Evolutionary conservation across 2,797 vertebrate genomes (phyloP), one percentile per base, ranked within the genome.

Genomic region (Distichodus sexfasciatus): DNA sequence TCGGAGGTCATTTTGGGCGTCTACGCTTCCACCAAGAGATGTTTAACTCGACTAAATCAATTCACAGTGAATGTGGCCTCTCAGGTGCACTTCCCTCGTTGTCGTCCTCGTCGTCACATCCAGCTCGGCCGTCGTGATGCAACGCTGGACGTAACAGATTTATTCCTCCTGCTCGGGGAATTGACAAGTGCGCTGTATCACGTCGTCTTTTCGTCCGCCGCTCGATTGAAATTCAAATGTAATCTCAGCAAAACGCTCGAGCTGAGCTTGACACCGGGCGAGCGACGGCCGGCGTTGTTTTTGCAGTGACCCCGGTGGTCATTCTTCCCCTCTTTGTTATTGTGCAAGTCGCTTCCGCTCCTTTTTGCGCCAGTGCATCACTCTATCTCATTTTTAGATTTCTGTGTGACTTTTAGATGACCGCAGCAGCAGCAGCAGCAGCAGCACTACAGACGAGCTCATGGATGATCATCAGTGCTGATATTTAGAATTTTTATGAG

Each of bases 231-330:
- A 63, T 66, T 71, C 44, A 58, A 59, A 38, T 67, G 15, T 33
- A 65, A 60, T 70, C 57, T 40, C 47, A 26, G 58, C 28, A 29
- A 70, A 70, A 71, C 23, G 35, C 48, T 51, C 21, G 40, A 24
- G 58, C 23, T 24, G 47, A 55, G 66, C 66, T 60, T 29, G 51
- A 50, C 41, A 4, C 15, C 50, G 24, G 10, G 33, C 2, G 31
- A 29, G 24, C 12, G 36, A 72, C 48, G 67, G 54, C 36, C 29
- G 43, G 47, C 62, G 58, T 53, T 62, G 53, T 50, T 59, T 41
- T 51, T 44, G 29, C 41, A 53, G 60, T 71, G 75, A 66, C 72
- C 69, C 36, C 70, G 31, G 57, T 53, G 31, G 77, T 54, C 43
- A 48, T 17, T 54, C 62, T 50, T 75, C 47, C 63, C 46, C 44